These are phyloP conservation scores for Melanostoma scalare DNA, from an alignment of 2,888 invertebrate species.

Conservation along the genomic window DNA sequence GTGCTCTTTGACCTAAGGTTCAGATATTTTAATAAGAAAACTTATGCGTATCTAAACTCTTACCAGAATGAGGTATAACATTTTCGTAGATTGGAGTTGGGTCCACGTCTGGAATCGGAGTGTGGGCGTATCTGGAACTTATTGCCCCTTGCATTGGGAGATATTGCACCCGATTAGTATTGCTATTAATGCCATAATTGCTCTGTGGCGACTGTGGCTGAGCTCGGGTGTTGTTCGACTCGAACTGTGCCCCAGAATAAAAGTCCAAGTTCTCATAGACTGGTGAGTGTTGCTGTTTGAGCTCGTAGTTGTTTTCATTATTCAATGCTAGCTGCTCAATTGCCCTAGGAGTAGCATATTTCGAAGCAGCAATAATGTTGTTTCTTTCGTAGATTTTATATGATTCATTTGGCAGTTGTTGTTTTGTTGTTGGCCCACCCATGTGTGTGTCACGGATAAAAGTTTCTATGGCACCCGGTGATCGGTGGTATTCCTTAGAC, in stretches of 20 bases:
- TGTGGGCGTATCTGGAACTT: slow-evolving; percentile 81
- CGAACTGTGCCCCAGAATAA: slow-evolving; percentile 83
- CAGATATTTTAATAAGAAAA: neutral
- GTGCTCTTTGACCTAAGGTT: slow-evolving; percentile 81
- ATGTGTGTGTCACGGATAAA: slow-evolving; percentile 75
- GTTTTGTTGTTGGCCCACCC: slow-evolving; percentile 48
- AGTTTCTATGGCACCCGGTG: slow-evolving; percentile 77
- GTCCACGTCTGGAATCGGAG: slow-evolving; percentile 84
- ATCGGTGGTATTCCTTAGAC: slow-evolving; percentile 75
- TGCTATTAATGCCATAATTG: slow-evolving; percentile 80
- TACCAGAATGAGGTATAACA: slow-evolving; percentile 84
- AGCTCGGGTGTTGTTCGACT: slow-evolving; percentile 85
- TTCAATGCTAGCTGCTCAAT: slow-evolving; percentile 82
- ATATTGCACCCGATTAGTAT: slow-evolving; percentile 82
- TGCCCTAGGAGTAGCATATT: slow-evolving; percentile 90
- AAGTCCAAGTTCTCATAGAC: slow-evolving; percentile 93
- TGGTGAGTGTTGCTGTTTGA: slow-evolving; percentile 81
- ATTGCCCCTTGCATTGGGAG: slow-evolving; percentile 81
- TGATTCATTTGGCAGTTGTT: slow-evolving; percentile 81
- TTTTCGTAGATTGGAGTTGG: slow-evolving; percentile 86
- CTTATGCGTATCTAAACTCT: neutral
- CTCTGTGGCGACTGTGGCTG: slow-evolving; percentile 91
- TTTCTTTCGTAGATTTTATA: slow-evolving; percentile 86
- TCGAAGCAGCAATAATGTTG: slow-evolving; percentile 89
- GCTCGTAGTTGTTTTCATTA: slow-evolving; percentile 80